Conservation (phyloP, 2,888 invertebrate species). For the Agrochola circellaris region DNA sequence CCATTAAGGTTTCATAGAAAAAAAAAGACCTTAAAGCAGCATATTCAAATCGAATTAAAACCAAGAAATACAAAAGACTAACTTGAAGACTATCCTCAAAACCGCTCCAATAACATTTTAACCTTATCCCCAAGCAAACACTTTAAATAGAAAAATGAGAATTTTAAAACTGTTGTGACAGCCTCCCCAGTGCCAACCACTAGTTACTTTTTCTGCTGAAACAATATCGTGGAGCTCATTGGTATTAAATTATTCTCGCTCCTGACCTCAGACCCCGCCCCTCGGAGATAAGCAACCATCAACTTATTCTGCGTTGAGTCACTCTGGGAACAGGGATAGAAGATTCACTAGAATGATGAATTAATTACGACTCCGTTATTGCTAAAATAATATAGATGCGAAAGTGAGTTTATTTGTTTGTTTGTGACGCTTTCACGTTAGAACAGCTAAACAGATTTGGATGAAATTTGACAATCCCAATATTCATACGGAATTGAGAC, state of each 20-base stretch:
- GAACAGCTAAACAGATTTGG: no score
- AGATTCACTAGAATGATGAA: not conserved
- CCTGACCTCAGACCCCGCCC: conserved; percentile 40
- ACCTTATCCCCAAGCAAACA: not conserved
- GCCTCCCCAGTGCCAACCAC: conserved; percentile 9
- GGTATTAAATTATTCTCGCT: conserved; percentile 60
- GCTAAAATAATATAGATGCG: no score
- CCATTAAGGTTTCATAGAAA: not conserved
- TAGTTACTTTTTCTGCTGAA: conserved; percentile 46
- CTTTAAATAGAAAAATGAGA: not conserved
- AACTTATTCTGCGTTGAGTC: conserved; percentile 28
- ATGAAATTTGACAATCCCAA: no score
- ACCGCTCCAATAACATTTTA: conserved; percentile 11
- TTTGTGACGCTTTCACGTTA: no score
- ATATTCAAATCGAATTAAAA: not conserved
- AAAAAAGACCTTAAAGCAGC: not conserved
- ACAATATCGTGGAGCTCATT: conserved; percentile 58
- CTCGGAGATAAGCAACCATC: conserved; percentile 37
- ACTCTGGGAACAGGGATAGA: not conserved
- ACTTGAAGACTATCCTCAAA: not conserved
- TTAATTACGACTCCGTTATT: no score
- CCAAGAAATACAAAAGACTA: not conserved
- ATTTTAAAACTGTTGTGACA: conserved; percentile 25
- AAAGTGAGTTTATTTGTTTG: no score
- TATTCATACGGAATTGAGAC: no score